Evolutionary conservation across 1,140 invertebrate genomes (phyloP).

Genomic region (Formica selysi): DNA sequence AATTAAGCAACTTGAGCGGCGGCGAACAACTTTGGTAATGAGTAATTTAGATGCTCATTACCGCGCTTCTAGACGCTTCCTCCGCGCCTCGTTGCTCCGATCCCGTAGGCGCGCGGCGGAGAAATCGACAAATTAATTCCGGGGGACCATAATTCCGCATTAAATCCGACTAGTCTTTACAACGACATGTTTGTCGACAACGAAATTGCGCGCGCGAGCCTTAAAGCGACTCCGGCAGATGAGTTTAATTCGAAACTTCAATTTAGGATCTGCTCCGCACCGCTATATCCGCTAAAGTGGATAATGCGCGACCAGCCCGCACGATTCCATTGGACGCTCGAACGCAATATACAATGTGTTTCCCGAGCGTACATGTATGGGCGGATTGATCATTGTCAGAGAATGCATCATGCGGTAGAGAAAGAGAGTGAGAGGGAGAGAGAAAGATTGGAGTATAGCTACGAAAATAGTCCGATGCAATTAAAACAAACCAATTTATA

Average conservation of each 20-base stretch:
- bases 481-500: slow-evolving; percentile 31
- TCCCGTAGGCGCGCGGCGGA: not conserved
- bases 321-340: slow-evolving; percentile 59
- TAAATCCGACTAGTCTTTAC: slow-evolving; percentile 62
- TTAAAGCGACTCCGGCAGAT: slow-evolving; percentile 73
- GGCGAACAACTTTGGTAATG: slow-evolving; percentile 29
- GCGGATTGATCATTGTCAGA: slow-evolving; percentile 42
- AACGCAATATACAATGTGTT: slow-evolving; percentile 29
- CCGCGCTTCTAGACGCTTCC: not conserved
- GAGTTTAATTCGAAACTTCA: slow-evolving; percentile 84
- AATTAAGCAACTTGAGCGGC: slow-evolving; percentile 19
- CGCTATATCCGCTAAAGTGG: slow-evolving; percentile 71
- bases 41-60: slow-evolving; percentile 60
- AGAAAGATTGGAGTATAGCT: slow-evolving; percentile 1
- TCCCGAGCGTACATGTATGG: slow-evolving; percentile 27
- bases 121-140: slow-evolving; percentile 60
- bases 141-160: slow-evolving; percentile 54
- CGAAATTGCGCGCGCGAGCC: slow-evolving; percentile 67
- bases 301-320: slow-evolving; percentile 66
- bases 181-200: slow-evolving; percentile 72
- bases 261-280: slow-evolving; percentile 75
- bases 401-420: slow-evolving; percentile 24
- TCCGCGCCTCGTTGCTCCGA: slow-evolving; percentile 4
- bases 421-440: not conserved
- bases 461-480: not conserved